Conservation (phyloP, 2,888 invertebrate species). For the Acleris holmiana region DNA sequence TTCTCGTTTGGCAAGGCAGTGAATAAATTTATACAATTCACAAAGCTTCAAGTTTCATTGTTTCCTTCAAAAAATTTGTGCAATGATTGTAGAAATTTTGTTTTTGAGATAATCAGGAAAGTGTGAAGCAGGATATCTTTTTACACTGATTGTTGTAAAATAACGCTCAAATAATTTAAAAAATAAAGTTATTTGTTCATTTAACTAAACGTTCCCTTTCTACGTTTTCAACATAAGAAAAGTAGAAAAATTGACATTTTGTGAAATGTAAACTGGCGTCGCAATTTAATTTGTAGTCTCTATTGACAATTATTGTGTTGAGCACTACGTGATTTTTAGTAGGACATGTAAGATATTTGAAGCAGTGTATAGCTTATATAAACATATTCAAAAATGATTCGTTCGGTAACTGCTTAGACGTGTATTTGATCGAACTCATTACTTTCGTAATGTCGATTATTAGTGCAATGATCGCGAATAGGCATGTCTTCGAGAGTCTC, state of each 20-base stretch:
- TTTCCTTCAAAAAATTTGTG: no score
- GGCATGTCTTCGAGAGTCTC: slow-evolving; percentile 71
- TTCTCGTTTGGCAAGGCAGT: slow-evolving; percentile 11
- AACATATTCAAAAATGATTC: not conserved
- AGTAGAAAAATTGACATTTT: not conserved
- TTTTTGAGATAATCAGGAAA: no score
- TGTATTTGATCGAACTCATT: slow-evolving; percentile 84
- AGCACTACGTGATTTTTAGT: not conserved
- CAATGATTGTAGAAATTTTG: no score
- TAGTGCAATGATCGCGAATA: slow-evolving; percentile 66
- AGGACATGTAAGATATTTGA: not conserved
- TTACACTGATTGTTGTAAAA: no score
- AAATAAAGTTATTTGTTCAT: no score
- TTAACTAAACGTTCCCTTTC: no score
- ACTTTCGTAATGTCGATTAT: slow-evolving; percentile 59
- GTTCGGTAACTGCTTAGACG: slow-evolving; percentile 67
- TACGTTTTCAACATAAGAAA: no score
- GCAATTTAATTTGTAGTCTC: not conserved
- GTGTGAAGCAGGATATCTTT: no score
- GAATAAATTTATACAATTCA: not conserved
- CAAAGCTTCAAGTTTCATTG: no score
- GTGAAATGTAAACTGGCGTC: not conserved
- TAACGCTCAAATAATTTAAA: no score
- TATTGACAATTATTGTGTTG: not conserved
- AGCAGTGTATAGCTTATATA: slow-evolving; percentile 7